phyloP scores from a whole-genome alignment of 2,113 vertebrate genomes.

The Oxyruncus cristatus region DNA sequence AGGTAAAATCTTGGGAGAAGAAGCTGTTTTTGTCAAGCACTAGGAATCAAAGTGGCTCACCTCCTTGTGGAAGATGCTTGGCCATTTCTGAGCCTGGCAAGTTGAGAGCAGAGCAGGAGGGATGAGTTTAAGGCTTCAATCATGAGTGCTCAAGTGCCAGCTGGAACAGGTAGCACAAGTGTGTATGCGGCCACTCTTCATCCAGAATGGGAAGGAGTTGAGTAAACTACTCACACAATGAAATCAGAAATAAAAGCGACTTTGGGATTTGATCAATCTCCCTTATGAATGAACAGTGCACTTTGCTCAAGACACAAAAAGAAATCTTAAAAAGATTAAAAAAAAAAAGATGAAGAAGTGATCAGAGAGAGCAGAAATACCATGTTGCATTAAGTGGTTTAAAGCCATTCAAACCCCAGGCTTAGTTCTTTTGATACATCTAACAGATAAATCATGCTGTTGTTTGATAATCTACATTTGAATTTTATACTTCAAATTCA shows the following conservation, averaged over 20 bases:
- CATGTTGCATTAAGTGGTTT: background rate
- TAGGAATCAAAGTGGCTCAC: background rate
- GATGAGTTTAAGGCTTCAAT: background rate
- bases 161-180: background rate
- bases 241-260: background rate
- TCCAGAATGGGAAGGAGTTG: background rate
- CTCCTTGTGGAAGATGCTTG: background rate
- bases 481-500: background rate
- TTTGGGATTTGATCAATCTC: background rate
- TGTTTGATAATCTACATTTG: slow-evolving; percentile 21
- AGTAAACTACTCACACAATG: background rate
- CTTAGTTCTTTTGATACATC: background rate
- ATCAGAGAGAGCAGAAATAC: background rate
- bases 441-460: background rate
- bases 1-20: background rate
- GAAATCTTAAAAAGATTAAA: background rate
- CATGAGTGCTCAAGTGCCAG: background rate
- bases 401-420: background rate
- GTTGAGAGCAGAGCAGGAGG: background rate
- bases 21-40: background rate
- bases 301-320: background rate
- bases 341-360: background rate
- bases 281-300: background rate
- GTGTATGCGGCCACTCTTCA: background rate
- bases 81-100: background rate